Conservation (phyloP, 2,113 vertebrate species). For the Austrofundulus limnaeus region DNA sequence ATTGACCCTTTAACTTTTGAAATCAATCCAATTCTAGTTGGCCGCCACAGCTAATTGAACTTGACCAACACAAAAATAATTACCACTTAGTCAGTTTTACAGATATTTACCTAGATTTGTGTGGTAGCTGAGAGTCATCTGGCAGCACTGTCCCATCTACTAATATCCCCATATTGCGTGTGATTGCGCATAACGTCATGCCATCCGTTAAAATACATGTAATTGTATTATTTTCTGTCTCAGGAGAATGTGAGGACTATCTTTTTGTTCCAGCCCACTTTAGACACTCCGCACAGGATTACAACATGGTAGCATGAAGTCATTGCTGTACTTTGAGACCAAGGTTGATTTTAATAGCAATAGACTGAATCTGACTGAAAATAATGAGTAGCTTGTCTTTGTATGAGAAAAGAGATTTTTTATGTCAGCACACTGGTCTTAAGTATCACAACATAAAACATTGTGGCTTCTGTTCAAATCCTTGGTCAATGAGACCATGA, state of each 20-base stretch:
- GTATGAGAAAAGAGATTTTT: slow-evolving; percentile 31
- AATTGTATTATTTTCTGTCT: slow-evolving; percentile 13
- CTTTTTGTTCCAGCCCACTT: slow-evolving; percentile 21
- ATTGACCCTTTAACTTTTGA: too few relatives aligned
- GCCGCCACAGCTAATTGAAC: too few relatives aligned
- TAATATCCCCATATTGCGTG: too few relatives aligned
- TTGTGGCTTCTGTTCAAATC: slow-evolving; percentile 60
- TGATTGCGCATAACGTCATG: too few relatives aligned
- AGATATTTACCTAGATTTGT: too few relatives aligned
- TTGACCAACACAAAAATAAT: too few relatives aligned
- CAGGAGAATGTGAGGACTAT: slow-evolving; percentile 16
- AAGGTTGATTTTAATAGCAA: slow-evolving; percentile 48
- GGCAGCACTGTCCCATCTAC: too few relatives aligned
- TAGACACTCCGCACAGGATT: slow-evolving; percentile 37
- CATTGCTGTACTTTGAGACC: slow-evolving; percentile 36
- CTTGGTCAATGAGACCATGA: slow-evolving; percentile 62
- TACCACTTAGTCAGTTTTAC: too few relatives aligned
- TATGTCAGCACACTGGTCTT: slow-evolving; percentile 39
- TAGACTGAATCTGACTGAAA: slow-evolving; percentile 52
- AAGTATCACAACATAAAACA: slow-evolving; percentile 63
- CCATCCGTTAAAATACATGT: too few relatives aligned
- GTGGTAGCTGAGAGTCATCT: too few relatives aligned
- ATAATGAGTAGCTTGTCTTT: slow-evolving; percentile 48
- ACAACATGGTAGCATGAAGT: slow-evolving; percentile 49
- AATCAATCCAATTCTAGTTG: too few relatives aligned